Evolutionary conservation across 2,888 invertebrate genomes (phyloP).

Genomic region (Ophion costatus): DNA sequence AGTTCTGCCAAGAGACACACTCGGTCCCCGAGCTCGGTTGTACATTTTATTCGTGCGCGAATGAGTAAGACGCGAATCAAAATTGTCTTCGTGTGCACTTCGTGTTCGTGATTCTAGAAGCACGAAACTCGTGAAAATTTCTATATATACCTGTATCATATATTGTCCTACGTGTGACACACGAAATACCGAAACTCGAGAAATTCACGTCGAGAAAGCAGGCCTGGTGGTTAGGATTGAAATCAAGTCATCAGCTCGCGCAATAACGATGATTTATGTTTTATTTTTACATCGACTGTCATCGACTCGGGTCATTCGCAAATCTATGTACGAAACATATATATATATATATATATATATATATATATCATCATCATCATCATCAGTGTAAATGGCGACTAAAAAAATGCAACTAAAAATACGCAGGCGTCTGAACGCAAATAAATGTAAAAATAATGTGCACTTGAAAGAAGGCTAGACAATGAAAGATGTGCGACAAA

Average conservation of each 20-base stretch:
- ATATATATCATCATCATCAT: neutral
- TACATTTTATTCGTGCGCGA: conserved; percentile 51
- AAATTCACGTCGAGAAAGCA: conserved; percentile 14
- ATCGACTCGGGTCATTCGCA: conserved; percentile 21
- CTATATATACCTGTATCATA: conserved; percentile 13
- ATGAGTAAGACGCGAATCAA: conserved; percentile 49
- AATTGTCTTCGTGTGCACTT: neutral
- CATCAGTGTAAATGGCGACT: conserved; percentile 28
- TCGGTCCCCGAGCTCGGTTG: conserved; percentile 38
- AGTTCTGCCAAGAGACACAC: conserved; percentile 76
- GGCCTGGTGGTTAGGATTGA: neutral
- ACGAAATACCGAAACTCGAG: conserved; percentile 22
- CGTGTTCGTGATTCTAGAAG: conserved; percentile 41
- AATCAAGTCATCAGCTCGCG: conserved; percentile 24
- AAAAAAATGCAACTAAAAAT: conserved; percentile 38
- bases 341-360: neutral
- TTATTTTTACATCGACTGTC: conserved; percentile 30
- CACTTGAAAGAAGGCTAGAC: conserved; percentile 13
- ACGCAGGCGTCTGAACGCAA: conserved; percentile 46
- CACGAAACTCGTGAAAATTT: conserved; percentile 31
- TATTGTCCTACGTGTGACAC: neutral
- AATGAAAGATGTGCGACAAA: conserved; percentile 35
- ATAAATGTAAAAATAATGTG: conserved; percentile 37
- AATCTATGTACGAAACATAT: conserved; percentile 8
- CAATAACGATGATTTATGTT: conserved; percentile 39